Evolutionary conservation across 2,888 invertebrate species (phyloP).

Genomic region (Peribatodes rhomboidaria): DNA sequence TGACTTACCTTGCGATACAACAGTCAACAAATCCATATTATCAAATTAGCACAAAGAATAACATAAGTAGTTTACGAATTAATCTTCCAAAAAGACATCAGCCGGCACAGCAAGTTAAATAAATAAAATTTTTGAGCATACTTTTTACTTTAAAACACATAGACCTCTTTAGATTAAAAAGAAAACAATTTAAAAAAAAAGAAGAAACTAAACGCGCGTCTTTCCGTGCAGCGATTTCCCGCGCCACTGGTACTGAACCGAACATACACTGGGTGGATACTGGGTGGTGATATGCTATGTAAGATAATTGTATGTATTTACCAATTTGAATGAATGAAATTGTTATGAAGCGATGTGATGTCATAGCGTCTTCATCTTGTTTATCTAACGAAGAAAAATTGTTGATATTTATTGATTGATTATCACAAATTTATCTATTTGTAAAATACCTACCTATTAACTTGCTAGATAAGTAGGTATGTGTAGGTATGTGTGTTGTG

Average conservation of each 20-base stretch:
- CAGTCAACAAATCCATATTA: constrained; percentile 30
- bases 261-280: not conserved
- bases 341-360: too few species aligned
- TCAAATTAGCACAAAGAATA: constrained; percentile 26
- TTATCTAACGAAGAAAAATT: too few species aligned
- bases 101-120: constrained; percentile 3
- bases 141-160: not conserved
- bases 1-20: constrained; percentile 28
- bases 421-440: too few species aligned
- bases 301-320: not conserved
- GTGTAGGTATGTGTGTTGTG: too few species aligned
- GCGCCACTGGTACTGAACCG: constrained; percentile 67
- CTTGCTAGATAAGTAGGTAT: too few species aligned
- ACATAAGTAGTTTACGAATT: not conserved
- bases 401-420: too few species aligned
- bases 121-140: constrained; percentile 12
- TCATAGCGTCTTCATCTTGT: too few species aligned
- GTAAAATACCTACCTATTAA: too few species aligned
- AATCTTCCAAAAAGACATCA: not conserved
- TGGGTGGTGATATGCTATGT: not conserved
- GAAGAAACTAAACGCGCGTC: constrained; percentile 27
- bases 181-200: not conserved
- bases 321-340: too few species aligned
- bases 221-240: constrained; percentile 63
- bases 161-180: not conserved